These are phyloP conservation scores for Cnemophilus loriae DNA, from an alignment of 2,113 vertebrate species.

Conservation along the genomic window DNA sequence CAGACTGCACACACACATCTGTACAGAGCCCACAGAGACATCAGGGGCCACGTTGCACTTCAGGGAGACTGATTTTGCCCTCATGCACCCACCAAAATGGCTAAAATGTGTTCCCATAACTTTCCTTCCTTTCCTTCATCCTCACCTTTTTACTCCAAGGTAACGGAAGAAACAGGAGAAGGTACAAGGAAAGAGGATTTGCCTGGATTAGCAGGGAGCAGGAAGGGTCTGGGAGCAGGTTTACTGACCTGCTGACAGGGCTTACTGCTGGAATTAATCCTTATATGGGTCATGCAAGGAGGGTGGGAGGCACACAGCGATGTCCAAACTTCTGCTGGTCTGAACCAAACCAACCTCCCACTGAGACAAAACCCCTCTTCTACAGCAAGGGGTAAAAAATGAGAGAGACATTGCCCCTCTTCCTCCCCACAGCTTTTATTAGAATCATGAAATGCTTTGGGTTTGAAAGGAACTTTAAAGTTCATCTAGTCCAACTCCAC, in stretches of 20 bases:
- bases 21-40: not conserved
- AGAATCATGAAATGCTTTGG: not conserved
- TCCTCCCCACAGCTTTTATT: not conserved
- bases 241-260: not conserved
- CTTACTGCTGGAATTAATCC: not conserved
- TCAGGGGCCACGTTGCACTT: rapidly evolving
- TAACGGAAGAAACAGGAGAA: not conserved
- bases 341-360: not conserved
- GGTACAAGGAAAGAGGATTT: slow-evolving; percentile 25
- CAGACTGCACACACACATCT: not conserved
- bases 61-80: not conserved
- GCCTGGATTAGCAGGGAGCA: not conserved
- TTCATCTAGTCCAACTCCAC: not conserved
- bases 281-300: not conserved
- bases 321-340: not conserved
- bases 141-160: not conserved
- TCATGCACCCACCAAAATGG: not conserved
- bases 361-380: not conserved
- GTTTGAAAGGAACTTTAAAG: not conserved
- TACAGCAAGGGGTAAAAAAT: not conserved
- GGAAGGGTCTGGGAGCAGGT: not conserved
- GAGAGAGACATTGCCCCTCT: not conserved
- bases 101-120: not conserved
- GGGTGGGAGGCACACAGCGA: not conserved
- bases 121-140: not conserved